Base-by-base conservation (phyloP, 2,888 invertebrate species). In the Trachelus iudaicus region DNA sequence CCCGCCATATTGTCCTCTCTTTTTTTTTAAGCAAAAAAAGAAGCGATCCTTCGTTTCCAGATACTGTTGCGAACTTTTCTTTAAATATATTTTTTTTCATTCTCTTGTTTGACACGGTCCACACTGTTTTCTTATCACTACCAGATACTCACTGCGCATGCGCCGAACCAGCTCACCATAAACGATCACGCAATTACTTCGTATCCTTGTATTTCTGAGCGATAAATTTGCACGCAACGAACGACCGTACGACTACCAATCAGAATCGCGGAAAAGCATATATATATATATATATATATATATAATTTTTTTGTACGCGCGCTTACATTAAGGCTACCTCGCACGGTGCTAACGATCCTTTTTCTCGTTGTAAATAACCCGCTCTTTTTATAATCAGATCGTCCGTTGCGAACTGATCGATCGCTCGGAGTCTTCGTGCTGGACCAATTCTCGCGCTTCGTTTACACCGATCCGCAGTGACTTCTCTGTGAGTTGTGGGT, bases 361-460 rank as follows among this genome's bases (percentile, higher is more conserved):
- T 23, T 56, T 56, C 6, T 23, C 23, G 6, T 56, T 56, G 9
- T 23, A 56, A 56, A 56, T 23, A 23, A 23, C 1, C 23, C 23
- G 23, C 23, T 15, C 56, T 6, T 23, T 9, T 56, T 56, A 2
- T 1, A 23, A 6, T 2, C 1, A 23, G 23, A 23, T 56, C 56
- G 56, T 23, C 1, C 56, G 23, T 23, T 23, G 56, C 9, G 15
- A 56, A 56, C 56, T 56, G 56, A 56, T 23, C 2, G 23, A 34
- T 71, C 71, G 71, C 12, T 71, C 15, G 11, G 34, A 6, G 31
- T 33, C 71, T 71, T 34, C 71, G 1, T 9, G 31, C 71, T 30
- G 71, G 71, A 71, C 71, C 71, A n/a, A 33, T 71, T 71, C 71
- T 34, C 31, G 71, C 71, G 71, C 13, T 31, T 71, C 71, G 71